Base-by-base conservation (phyloP, 2,113 vertebrate genomes). In the Sorex fumeus region DNA sequence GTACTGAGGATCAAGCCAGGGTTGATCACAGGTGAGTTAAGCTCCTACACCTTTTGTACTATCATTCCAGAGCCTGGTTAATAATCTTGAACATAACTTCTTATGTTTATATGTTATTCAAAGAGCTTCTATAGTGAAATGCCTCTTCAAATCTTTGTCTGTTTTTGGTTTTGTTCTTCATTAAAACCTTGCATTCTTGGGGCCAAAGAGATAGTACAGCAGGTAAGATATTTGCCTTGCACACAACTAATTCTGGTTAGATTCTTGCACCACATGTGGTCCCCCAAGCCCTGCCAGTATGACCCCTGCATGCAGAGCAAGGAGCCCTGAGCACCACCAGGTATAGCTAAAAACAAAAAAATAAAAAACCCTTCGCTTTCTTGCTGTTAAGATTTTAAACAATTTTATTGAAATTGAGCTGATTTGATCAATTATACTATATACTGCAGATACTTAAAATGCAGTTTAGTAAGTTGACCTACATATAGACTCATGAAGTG, bases 381-480 rank as follows among this genome's bases (percentile, higher is more conserved):
- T 62, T 80, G 50, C 28, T 87, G 15, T 34, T 79, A 10, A 79
- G 2, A 19, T 64, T 77, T 57, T 88, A 21, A 67, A 30, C 36
- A 81, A 40, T 64, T 83, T 64, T 47, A 70, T 47, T 66, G 40
- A 64, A n/a, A 16, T 91, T 25, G 72, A 64, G 43, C 13, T 79
- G 40, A 25, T 18, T 66, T 79, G 40, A 19, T 18, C n/a, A n/a
- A n/a, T n/a, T n/a, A 70, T 57, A 81, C 10, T 62, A 32, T 85
- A 81, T 91, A 43, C 64, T 30, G 9, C 15, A 87, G 23, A 28
- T 72, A 87, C 50, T 77, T 75, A 34, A 93, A 89, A 71, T 67
- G 21, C 45, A 53, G 21, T 75, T 79, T 77, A 27, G 8, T 62
- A 89, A 76, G 15, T 86, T 74, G 30, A 45, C 47, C 40, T 86